A percentile compares a stretch with the other conserved stretches of the same genome.
Conservation (phyloP, 2,888 invertebrate species). For the Flexamia atlantica region DNA sequence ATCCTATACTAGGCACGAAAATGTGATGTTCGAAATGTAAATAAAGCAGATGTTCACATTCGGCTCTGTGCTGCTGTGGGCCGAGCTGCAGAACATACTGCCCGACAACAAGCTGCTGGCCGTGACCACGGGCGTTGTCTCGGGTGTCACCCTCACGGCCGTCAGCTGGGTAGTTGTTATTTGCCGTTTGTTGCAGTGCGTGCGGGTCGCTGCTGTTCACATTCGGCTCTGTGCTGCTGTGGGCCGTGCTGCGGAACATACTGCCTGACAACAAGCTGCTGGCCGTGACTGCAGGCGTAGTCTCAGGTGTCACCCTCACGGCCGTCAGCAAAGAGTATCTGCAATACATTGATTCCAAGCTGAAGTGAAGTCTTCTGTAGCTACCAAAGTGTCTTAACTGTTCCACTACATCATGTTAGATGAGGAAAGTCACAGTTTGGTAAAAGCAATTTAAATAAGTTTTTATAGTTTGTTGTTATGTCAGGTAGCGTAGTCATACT, state of each 20-base stretch:
- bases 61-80: constrained; percentile 91
- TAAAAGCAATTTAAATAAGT: not conserved
- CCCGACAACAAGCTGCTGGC: constrained; percentile 81
- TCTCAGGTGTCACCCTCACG: constrained; percentile 82
- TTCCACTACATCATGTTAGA: constrained; percentile 30
- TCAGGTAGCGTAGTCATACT: not conserved
- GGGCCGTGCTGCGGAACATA: constrained; percentile 91
- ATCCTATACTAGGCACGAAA: too few species aligned
- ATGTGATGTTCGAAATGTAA: too few species aligned
- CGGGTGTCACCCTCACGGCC: constrained; percentile 82
- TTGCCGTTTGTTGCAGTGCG: constrained; percentile 74
- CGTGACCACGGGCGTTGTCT: constrained; percentile 83
- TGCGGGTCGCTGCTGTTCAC: constrained; percentile 90
- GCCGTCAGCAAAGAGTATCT: constrained; percentile 82
- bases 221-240: constrained; percentile 92
- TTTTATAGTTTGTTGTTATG: too few species aligned
- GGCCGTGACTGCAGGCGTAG: constrained; percentile 84
- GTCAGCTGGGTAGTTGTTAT: constrained; percentile 75
- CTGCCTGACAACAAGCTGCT: constrained; percentile 84
- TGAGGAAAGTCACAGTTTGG: not conserved
- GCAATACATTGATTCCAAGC: constrained; percentile 77
- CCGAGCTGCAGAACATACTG: constrained; percentile 86
- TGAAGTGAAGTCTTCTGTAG: constrained; percentile 35
- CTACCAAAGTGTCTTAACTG: constrained; percentile 57
- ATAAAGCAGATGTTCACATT: constrained; percentile 92